Percentiles rank a stretch among this genome's conserved stretches.
Conservation (phyloP, 2,888 invertebrate genomes). For the Ypsolopha scabrella region DNA sequence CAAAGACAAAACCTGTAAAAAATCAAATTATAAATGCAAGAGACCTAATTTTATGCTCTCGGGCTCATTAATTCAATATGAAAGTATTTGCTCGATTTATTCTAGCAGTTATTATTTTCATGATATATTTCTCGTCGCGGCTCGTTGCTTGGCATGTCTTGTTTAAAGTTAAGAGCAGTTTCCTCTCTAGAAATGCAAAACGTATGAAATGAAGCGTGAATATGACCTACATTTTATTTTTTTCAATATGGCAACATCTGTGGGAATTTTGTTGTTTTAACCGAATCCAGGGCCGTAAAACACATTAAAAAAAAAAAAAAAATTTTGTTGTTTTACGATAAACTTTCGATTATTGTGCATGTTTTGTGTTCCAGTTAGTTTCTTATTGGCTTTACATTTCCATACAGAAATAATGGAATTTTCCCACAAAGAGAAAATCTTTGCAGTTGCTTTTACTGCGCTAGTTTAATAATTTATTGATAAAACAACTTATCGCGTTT, state of each 20-base stretch:
- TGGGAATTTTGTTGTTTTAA: slow-evolving; percentile 43
- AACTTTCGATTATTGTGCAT: slow-evolving; percentile 51
- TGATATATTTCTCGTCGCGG: too few species aligned
- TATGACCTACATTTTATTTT: slow-evolving; percentile 34
- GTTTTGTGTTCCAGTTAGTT: slow-evolving; percentile 32
- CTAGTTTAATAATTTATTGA: slow-evolving; percentile 6
- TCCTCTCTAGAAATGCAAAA: neutral
- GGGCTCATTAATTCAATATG: too few species aligned
- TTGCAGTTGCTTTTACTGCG: slow-evolving; percentile 2
- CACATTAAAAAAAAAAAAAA: too few species aligned
- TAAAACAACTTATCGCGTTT: slow-evolving; percentile 41
- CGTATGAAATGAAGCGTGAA: slow-evolving; percentile 26
- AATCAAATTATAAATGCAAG: too few species aligned
- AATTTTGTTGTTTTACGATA: too few species aligned
- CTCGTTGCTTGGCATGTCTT: too few species aligned
- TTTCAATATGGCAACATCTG: slow-evolving; percentile 41
- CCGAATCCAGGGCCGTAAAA: too few species aligned
- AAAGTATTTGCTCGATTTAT: too few species aligned
- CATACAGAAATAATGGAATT: slow-evolving; percentile 25
- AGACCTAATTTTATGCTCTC: too few species aligned
- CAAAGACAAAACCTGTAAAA: too few species aligned
- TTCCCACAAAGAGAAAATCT: slow-evolving; percentile 14
- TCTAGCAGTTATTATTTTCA: too few species aligned
- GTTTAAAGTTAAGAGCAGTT: neutral
- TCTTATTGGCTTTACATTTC: slow-evolving; percentile 32